Base-by-base conservation (phyloP, 2,888 invertebrate species). In the Trichogramma dendrolimi region DNA sequence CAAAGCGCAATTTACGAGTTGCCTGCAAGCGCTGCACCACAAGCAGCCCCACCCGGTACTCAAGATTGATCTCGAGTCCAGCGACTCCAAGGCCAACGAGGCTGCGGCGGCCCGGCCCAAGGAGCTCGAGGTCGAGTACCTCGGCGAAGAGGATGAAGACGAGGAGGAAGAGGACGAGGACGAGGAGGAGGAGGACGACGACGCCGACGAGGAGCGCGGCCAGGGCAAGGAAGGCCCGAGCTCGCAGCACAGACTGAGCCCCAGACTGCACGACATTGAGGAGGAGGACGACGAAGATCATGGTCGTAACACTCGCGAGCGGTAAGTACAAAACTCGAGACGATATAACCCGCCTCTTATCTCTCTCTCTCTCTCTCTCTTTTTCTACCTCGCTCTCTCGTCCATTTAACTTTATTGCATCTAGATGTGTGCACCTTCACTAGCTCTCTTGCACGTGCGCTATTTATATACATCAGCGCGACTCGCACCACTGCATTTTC, bases 221-320 rank as follows among this genome's bases (percentile, higher is more conserved):
- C 67, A 71, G 42, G 57, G 48, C 63, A 68, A 48, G 71, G 68
- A 10, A 68, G 41, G 50, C n/a, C 63, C 43, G 63, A 83, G 70
- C 81, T 85, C 73, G 79, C 86, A 75, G 82, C 85, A 72, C 78
- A 83, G 78, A 81, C 86, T 75, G 85, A 89, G 81, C 86, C 88
- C 90, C 57, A 87, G 89, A 63, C 82, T 91, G 68, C 91, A 91
- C 70, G 91, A 91, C 72, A 91, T 91, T 68, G 89, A 90, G 76
- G 91, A 91, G 77, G 91, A 91, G 79, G 91, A 91, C 80, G 88
- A 89, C 76, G 85, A 86, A 62, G 85, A 85, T 64, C 27, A 27
- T 27, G 70, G 76, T 65, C 75, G 74, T 40, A 71, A 73, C 64
- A 73, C 79, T 71, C 73, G 80, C 79, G 77, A 75, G 66, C 75